Evolutionary conservation across 2,113 vertebrate genomes (phyloP).

Genomic region (Sigmodon hispidus): DNA sequence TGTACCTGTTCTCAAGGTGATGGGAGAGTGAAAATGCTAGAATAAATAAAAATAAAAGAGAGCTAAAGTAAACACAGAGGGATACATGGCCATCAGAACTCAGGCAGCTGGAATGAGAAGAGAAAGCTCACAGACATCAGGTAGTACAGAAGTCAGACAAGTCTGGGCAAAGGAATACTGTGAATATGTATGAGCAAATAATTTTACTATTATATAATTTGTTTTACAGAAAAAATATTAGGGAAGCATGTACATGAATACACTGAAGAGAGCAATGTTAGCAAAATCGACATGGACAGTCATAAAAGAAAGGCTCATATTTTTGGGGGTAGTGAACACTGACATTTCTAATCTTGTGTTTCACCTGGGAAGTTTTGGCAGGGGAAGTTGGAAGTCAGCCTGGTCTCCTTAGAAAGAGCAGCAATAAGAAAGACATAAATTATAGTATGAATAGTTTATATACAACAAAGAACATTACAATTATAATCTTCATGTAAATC

Average conservation of each 20-base stretch:
- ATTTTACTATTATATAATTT: too few species aligned
- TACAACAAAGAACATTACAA: background rate
- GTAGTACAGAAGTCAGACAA: background rate
- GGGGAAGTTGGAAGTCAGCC: background rate
- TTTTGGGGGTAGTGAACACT: background rate
- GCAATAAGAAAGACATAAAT: background rate
- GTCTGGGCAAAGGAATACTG: background rate
- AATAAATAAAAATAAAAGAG: background rate
- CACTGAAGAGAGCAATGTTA: background rate
- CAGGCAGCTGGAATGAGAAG: background rate
- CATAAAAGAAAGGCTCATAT: background rate
- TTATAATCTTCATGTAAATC: background rate
- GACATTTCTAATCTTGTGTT: background rate
- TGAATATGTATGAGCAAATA: background rate
- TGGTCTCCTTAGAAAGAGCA: background rate
- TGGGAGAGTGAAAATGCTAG: background rate
- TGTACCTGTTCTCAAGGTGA: background rate
- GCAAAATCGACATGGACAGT: background rate
- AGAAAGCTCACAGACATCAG: background rate
- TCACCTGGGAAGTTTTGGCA: background rate
- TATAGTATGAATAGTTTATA: background rate
- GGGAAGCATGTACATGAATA: background rate
- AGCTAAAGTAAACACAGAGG: background rate
- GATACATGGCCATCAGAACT: background rate
- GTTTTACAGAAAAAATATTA: background rate